phyloP scores from a whole-genome alignment of 2,797 vertebrate genomes.

The Cyclopterus lumpus region DNA sequence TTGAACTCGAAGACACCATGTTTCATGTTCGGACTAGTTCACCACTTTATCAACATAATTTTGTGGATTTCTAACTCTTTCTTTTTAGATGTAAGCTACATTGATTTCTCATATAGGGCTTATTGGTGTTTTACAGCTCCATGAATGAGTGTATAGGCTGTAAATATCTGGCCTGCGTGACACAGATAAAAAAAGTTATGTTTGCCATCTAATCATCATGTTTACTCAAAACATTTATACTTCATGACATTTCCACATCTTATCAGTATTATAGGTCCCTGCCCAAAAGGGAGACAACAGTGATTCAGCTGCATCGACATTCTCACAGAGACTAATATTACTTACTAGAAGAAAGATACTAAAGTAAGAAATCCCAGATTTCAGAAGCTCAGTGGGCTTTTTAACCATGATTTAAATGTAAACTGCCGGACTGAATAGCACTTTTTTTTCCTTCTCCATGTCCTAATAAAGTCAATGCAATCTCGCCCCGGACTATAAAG shows the following conservation, averaged over 20 bases:
- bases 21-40: conserved; percentile 35
- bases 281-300: conserved; percentile 39
- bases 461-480: conserved; percentile 60
- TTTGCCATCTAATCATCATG: conserved; percentile 29
- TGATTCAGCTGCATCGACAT: conserved; percentile 45
- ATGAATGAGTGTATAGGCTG: background rate
- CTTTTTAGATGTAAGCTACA: conserved; percentile 54
- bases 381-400: conserved; percentile 40
- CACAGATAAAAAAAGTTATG: conserved; percentile 18
- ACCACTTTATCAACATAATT: conserved; percentile 21
- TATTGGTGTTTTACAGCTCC: conserved; percentile 30
- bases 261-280: conserved; percentile 20
- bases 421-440: conserved; percentile 58
- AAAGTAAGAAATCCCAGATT: conserved; percentile 63
- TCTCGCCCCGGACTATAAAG: conserved; percentile 30
- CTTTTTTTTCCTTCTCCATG: conserved; percentile 25
- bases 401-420: conserved; percentile 31
- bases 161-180: conserved; percentile 23
- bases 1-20: conserved; percentile 42
- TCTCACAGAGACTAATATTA: conserved; percentile 75
- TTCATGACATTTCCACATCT: conserved; percentile 28
- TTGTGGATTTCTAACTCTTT: conserved; percentile 10
- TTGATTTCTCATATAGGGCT: conserved; percentile 14
- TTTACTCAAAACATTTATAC: conserved; percentile 30
- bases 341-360: conserved; percentile 55